Base-by-base conservation (phyloP, 2,113 vertebrate genomes). In the Phaethornis superciliosus region DNA sequence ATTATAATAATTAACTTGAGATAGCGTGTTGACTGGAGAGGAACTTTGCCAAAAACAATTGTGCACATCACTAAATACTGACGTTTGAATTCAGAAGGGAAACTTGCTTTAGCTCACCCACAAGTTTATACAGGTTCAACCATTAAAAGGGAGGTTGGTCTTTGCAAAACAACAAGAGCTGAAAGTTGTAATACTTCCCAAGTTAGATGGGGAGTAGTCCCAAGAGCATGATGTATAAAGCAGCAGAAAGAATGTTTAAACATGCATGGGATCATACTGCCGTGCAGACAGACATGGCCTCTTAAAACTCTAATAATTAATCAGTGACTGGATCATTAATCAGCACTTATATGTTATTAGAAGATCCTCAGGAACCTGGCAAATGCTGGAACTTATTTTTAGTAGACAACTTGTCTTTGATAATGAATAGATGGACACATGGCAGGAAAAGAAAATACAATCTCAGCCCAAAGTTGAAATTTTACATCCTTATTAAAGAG, bases 1-100 rank as follows among this genome's bases (percentile, higher is more conserved):
- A 96, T 95, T 97, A 90, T 94, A 94, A 95, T 90, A 86, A 94
- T 97, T 96, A 94, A 83, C 80, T 84, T 80, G 88, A 92, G 90
- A 93, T 86, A 93, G 70, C 19, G 1, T 16, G 55, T 95, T 95
- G 94, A 94, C 77, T 94, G 47, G 88, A 87, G 82, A 91, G 81
- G 80, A 94, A 75, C 58, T 70, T 84, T 67, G 93, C 96, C 95
- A 96, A 86, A 89, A 94, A 42, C 47, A 79, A 84, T 94, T 95
- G 88, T 94, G 90, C 74, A 92, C 94, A 92, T 91, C 93, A 49
- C 91, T 89, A 84, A 84, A 94, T 89, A 88, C 93, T 79, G 85
- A 71, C 2, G 1, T 90, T 96, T 16, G 1, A 75, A 96, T 95
- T 90, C 92, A 93, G 72, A 90, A 84, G 81, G 82, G 80, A 94